Percentiles rank a stretch among this genome's conserved stretches.
Evolutionary conservation across 1,140 invertebrate genomes (phyloP).

Genomic region (Spodoptera frugiperda): DNA sequence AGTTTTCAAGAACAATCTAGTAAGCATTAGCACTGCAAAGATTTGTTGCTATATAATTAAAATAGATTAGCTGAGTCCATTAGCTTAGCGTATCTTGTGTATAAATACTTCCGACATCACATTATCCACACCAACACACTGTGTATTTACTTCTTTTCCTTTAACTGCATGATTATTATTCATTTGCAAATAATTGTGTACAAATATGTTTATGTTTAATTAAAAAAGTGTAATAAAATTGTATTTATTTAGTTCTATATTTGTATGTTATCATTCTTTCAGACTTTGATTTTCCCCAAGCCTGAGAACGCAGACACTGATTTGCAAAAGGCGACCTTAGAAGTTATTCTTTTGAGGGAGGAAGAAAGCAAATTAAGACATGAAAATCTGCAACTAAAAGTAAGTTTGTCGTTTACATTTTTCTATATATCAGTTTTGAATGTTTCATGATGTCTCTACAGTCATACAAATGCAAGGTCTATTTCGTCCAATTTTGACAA

Average conservation of each 20-base stretch:
- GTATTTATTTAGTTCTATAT: constrained; percentile 42
- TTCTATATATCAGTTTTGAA: not conserved
- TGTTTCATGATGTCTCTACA: not conserved
- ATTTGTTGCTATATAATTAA: constrained; percentile 4
- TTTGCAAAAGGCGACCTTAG: constrained; percentile 89
- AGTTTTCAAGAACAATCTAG: not conserved
- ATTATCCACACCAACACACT: constrained; percentile 22
- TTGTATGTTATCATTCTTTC: constrained; percentile 63
- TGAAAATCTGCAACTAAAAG: constrained; percentile 94
- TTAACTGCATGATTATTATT: constrained; percentile 62
- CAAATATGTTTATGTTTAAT: constrained; percentile 45
- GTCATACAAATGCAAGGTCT: not conserved
- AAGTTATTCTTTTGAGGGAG: constrained; percentile 91
- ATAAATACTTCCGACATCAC: constrained; percentile 1
- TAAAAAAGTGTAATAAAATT: constrained; percentile 19
- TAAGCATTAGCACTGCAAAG: constrained; percentile 21
- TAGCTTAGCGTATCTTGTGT: constrained; percentile 25
- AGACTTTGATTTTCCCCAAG: constrained; percentile 70
- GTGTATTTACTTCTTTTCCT: constrained; percentile 15
- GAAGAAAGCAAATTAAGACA: constrained; percentile 91
- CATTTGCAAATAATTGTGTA: constrained; percentile 56
- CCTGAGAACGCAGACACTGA: constrained; percentile 85
- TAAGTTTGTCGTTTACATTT: constrained; percentile 71
- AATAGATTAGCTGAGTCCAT: constrained; percentile 27
- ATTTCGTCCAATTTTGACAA: not conserved